phyloP scores from a whole-genome alignment of 2,888 invertebrate genomes.

The Litoditis marina region DNA sequence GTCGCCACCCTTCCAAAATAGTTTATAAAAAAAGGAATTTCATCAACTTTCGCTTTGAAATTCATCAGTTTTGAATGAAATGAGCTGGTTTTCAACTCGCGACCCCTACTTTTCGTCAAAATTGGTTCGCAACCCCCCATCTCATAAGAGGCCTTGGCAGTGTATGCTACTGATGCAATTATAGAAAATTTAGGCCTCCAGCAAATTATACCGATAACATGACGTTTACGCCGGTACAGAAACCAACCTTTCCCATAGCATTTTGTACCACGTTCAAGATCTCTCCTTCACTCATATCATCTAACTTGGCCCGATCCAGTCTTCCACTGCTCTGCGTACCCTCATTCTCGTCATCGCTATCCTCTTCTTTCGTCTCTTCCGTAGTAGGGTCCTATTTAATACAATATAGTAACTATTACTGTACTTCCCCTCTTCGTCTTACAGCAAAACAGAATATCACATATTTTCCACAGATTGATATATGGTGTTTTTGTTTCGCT shows the following conservation, averaged over 20 bases:
- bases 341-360: constrained; percentile 16
- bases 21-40: too few species aligned
- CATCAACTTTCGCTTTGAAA: too few species aligned
- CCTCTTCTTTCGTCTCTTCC: constrained; percentile 47
- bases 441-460: not conserved
- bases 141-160: too few species aligned
- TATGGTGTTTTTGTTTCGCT: too few species aligned
- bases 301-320: constrained; percentile 13
- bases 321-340: constrained; percentile 15
- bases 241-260: constrained; percentile 66
- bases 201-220: too few species aligned
- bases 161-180: too few species aligned
- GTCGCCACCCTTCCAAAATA: too few species aligned
- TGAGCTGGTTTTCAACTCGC: too few species aligned
- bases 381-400: constrained; percentile 56
- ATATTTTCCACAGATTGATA: not conserved
- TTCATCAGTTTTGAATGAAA: too few species aligned
- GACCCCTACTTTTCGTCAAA: too few species aligned
- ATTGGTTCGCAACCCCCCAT: too few species aligned
- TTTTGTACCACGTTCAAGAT: constrained; percentile 48
- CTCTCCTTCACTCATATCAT: constrained; percentile 51
- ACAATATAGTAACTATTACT: not conserved
- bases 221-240: too few species aligned
- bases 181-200: not conserved
- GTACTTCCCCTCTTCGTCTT: constrained; percentile 16